Percentiles rank a stretch among this genome's conserved stretches.
Evolutionary conservation across 1,140 invertebrate species (phyloP).

Genomic region (Paralvinella palmiformis): DNA sequence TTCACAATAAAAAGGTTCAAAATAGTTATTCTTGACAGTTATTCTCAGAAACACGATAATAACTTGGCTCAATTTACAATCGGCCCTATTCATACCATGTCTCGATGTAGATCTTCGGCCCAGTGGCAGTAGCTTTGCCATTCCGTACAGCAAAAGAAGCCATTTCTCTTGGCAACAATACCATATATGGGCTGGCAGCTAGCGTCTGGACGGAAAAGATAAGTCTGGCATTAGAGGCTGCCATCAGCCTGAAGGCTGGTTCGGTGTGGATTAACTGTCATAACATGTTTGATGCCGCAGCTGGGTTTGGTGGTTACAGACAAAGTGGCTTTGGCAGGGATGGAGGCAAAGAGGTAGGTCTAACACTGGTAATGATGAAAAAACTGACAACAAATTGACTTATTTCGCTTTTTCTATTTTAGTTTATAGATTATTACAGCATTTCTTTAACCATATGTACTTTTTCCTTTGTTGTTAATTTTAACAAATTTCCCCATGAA

Average conservation of each 20-base stretch:
- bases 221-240: slow-evolving; percentile 55
- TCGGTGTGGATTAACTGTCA: slow-evolving; percentile 59
- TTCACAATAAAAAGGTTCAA: neutral
- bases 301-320: slow-evolving; percentile 53
- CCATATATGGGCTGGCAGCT: slow-evolving; percentile 51
- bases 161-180: slow-evolving; percentile 56
- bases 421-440: too few species aligned
- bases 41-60: neutral
- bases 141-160: slow-evolving; percentile 61
- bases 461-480: too few species aligned
- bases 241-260: slow-evolving; percentile 52
- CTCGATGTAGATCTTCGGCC: slow-evolving; percentile 43
- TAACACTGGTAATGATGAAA: too few species aligned
- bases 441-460: too few species aligned
- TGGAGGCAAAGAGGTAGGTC: slow-evolving; percentile 45
- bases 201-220: slow-evolving; percentile 59
- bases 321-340: slow-evolving; percentile 52
- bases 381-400: too few species aligned
- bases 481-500: too few species aligned
- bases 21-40: neutral
- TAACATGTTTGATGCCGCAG: slow-evolving; percentile 53
- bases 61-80: too few species aligned
- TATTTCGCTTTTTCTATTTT: too few species aligned
- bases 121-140: slow-evolving; percentile 52
- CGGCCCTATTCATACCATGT: too few species aligned